phyloP scores from a whole-genome alignment of 2,888 invertebrate genomes.

The Ormyrus thymus region DNA sequence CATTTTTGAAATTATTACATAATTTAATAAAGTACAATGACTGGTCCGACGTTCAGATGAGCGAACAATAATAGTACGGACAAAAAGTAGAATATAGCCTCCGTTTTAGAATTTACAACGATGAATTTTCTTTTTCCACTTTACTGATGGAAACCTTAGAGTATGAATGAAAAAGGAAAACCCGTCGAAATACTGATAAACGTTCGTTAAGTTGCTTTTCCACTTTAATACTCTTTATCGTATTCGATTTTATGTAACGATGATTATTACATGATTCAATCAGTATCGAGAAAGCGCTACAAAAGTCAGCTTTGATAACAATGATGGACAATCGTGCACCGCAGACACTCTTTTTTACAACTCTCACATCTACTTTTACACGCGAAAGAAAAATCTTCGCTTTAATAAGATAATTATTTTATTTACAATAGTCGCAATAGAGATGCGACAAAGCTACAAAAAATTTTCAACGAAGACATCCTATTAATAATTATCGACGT shows the following conservation, averaged over 20 bases:
- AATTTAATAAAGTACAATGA: slow-evolving; percentile 19
- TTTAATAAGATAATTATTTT: slow-evolving; percentile 39
- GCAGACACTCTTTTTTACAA: slow-evolving; percentile 39
- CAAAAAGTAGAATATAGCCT: slow-evolving; percentile 31
- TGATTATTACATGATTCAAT: slow-evolving; percentile 26
- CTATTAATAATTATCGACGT: slow-evolving; percentile 25
- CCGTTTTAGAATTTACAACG: slow-evolving; percentile 17
- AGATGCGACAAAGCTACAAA: neutral
- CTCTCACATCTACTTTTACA: slow-evolving; percentile 31
- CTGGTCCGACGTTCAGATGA: neutral
- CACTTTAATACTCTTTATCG: slow-evolving; percentile 39
- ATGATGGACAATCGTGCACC: slow-evolving; percentile 31
- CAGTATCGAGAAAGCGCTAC: slow-evolving; percentile 12
- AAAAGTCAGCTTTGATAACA: slow-evolving; percentile 32
- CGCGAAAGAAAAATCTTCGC: slow-evolving; percentile 32
- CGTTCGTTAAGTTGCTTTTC: slow-evolving; percentile 8
- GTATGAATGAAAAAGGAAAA: slow-evolving; percentile 24
- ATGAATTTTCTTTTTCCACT: slow-evolving; percentile 5
- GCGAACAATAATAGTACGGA: slow-evolving; percentile 16
- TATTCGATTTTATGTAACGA: slow-evolving; percentile 1
- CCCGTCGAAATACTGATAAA: slow-evolving; percentile 48
- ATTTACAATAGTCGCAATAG: slow-evolving; percentile 43
- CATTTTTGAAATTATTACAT: slow-evolving; percentile 30
- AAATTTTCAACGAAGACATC: slow-evolving; percentile 11
- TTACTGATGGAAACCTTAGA: neutral